Evolutionary conservation across 2,797 vertebrate genomes (phyloP).

Genomic region (Orestias chungarensis): DNA sequence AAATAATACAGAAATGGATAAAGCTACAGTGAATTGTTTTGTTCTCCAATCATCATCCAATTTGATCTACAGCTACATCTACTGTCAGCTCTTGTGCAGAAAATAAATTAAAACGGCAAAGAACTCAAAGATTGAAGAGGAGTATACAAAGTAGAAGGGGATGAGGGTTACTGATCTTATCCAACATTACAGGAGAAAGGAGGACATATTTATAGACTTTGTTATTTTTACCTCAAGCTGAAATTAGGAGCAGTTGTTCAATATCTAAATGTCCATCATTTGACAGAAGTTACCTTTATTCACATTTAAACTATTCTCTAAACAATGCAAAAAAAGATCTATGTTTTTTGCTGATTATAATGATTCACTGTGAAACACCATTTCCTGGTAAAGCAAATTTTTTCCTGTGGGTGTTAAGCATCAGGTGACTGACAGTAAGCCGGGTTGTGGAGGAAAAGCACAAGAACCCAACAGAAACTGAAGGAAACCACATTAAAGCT

Average conservation of each 20-base stretch:
- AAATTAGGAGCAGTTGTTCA: constrained; percentile 17
- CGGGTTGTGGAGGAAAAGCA: constrained; percentile 14
- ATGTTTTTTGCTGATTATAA: not conserved
- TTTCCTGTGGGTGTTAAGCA: constrained; percentile 12
- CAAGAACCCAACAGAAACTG: constrained; percentile 26
- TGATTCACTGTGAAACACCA: constrained; percentile 4
- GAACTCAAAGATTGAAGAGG: constrained; percentile 43
- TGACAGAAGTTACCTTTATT: not conserved
- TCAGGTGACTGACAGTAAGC: constrained; percentile 49
- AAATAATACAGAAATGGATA: constrained; percentile 8
- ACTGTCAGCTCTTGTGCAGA: constrained; percentile 45
- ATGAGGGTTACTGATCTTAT: constrained; percentile 41
- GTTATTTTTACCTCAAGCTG: constrained; percentile 25
- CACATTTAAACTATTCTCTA: not conserved
- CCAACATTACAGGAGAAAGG: constrained; percentile 25
- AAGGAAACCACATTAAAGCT: constrained; percentile 41
- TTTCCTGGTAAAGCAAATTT: constrained; percentile 37
- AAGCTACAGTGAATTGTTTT: constrained; percentile 24
- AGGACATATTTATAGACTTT: constrained; percentile 26
- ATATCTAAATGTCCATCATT: constrained; percentile 12
- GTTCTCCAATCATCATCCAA: constrained; percentile 44
- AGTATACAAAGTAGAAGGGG: constrained; percentile 41
- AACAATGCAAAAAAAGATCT: not conserved
- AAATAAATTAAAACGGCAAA: constrained; percentile 57
- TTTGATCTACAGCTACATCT: constrained; percentile 50